A percentile compares a stretch with the other conserved stretches of the same genome.
phyloP scores from a whole-genome alignment of 2,797 vertebrate genomes.

The Smutsia gigantea region DNA sequence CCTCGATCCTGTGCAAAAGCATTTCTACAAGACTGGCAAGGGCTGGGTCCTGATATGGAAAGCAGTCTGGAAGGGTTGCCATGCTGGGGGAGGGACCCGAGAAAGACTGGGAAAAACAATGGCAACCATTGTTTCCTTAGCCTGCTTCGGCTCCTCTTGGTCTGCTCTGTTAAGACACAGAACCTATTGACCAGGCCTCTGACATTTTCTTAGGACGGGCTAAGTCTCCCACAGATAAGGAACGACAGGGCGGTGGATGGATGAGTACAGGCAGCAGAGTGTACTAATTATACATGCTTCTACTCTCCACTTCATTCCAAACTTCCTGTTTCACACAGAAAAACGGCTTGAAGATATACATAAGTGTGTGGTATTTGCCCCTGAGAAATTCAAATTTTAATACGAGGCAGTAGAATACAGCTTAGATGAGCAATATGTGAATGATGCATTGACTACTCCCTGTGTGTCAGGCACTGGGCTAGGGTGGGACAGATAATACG shows the following conservation, averaged over 20 bases:
- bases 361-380: too few species aligned
- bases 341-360: not conserved
- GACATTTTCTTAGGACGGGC: constrained; percentile 45
- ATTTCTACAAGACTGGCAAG: not conserved
- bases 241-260: not conserved
- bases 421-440: not conserved
- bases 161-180: constrained; percentile 61
- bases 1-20: not conserved
- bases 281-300: not conserved
- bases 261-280: not conserved
- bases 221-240: constrained; percentile 7
- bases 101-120: constrained; percentile 45
- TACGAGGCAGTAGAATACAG: not conserved
- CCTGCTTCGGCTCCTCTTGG: constrained; percentile 60
- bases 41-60: not conserved
- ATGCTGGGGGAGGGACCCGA: not conserved
- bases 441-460: not conserved
- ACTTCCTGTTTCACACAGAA: not conserved
- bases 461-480: not conserved
- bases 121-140: constrained; percentile 36
- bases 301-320: not conserved
- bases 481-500: not conserved
- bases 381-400: not conserved
- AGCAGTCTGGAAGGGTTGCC: constrained; percentile 27
- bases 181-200: constrained; percentile 42